Evolutionary conservation across 37 sponge, comb jelly and placozoan species (phyloP).

Genomic region (Diacarnus erythraeanus): DNA sequence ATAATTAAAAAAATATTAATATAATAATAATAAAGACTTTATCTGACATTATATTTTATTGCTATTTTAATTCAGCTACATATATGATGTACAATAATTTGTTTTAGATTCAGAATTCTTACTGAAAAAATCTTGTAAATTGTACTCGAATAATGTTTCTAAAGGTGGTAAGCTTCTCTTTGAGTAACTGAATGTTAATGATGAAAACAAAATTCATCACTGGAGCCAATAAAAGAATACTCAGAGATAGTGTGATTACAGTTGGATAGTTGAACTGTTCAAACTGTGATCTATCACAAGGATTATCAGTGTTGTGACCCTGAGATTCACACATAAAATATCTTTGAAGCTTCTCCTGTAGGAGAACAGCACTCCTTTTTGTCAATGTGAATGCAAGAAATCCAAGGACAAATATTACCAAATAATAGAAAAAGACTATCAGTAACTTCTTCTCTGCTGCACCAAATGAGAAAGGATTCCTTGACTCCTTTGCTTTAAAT

Average conservation of each 20-base stretch:
- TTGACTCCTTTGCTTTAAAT: background rate
- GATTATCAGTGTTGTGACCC: background rate
- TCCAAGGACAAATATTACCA: background rate
- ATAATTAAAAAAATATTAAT: no score
- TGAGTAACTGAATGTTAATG: constrained; percentile 18
- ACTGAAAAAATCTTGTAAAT: no score
- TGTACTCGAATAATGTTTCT: no score
- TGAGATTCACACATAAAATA: constrained; percentile 19
- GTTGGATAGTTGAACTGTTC: background rate
- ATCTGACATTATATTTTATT: no score
- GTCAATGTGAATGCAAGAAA: background rate
- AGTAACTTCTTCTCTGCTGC: constrained; percentile 27
- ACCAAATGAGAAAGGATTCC: constrained; percentile 1
- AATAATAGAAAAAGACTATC: background rate
- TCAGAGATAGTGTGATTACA: background rate
- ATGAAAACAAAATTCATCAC: constrained; percentile 28
- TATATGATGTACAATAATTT: no score
- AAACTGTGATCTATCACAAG: background rate
- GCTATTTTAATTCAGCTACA: no score
- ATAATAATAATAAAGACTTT: no score
- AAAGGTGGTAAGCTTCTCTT: no score
- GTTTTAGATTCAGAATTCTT: no score
- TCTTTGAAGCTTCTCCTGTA: background rate
- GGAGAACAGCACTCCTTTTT: background rate
- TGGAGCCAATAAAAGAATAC: constrained; percentile 10